Evolutionary conservation across 2,888 invertebrate species (phyloP).

Genomic region (Synergus laeviventris): DNA sequence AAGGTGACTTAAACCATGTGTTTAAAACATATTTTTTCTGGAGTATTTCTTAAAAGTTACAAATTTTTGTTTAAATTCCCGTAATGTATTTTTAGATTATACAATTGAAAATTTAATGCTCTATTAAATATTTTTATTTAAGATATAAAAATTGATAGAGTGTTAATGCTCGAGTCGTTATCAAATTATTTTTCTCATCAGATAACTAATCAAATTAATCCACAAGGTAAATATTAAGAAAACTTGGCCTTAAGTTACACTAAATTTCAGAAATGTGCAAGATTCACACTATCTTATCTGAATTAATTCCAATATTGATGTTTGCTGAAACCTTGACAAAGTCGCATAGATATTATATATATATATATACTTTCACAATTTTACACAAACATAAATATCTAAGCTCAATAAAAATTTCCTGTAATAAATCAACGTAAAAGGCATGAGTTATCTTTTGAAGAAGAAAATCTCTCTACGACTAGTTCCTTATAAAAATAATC

Average conservation of each 20-base stretch:
- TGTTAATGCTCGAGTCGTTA: background rate
- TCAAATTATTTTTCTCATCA: background rate
- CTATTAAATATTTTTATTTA: background rate
- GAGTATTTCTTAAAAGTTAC: background rate
- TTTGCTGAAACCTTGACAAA: constrained; percentile 30
- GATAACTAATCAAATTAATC: constrained; percentile 30
- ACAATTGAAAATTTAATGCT: background rate
- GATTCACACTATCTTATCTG: constrained; percentile 26
- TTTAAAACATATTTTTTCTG: background rate
- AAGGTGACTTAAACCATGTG: background rate
- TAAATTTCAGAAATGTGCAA: background rate
- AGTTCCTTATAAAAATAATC: background rate
- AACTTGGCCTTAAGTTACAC: constrained; percentile 18
- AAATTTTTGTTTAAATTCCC: background rate
- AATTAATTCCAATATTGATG: constrained; percentile 35
- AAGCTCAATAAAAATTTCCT: constrained; percentile 35
- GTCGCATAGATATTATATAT: too few species aligned
- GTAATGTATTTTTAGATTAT: too few species aligned
- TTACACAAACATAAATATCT: constrained; percentile 30
- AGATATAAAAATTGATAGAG: background rate
- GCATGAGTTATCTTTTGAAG: background rate
- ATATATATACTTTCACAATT: constrained; percentile 4
- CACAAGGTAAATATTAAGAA: constrained; percentile 9
- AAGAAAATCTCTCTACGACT: background rate
- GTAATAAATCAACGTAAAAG: constrained; percentile 30